A percentile compares a stretch with the other conserved stretches of the same genome.
Conservation (phyloP, 2,888 invertebrate genomes). For the Eupithecia centaureata region DNA sequence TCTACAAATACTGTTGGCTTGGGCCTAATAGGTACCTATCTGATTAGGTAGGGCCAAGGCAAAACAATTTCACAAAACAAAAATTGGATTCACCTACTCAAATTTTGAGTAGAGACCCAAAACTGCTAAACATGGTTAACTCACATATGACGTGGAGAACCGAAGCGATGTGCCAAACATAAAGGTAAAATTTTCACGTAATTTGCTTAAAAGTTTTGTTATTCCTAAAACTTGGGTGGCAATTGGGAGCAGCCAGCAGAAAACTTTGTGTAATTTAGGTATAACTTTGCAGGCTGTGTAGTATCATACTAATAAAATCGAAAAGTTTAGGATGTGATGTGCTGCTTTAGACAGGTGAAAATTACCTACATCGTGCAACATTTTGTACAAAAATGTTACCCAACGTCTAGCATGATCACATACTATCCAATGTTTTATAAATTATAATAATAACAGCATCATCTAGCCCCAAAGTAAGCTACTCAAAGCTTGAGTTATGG, state of each 20-base stretch:
- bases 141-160: not conserved
- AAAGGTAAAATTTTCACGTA: slow-evolving; percentile 9
- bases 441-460: too few species aligned
- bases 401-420: too few species aligned
- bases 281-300: slow-evolving; percentile 12
- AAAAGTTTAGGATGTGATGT: not conserved
- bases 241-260: slow-evolving; percentile 10
- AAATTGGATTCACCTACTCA: not conserved
- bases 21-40: not conserved
- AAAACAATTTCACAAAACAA: not conserved
- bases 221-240: slow-evolving; percentile 2
- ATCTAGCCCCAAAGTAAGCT: too few species aligned
- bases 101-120: not conserved
- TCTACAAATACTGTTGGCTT: not conserved
- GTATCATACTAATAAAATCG: not conserved
- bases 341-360: not conserved
- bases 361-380: not conserved
- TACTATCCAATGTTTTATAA: too few species aligned
- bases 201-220: slow-evolving; percentile 12
- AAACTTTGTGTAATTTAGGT: slow-evolving; percentile 20
- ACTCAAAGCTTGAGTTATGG: too few species aligned
- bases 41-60: not conserved
- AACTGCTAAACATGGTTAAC: not conserved
- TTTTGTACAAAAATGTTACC: not conserved
- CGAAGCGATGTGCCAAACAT: not conserved